These are phyloP conservation scores for Anomalospiza imberbis DNA, from an alignment of 2,797 vertebrate genomes.

Conservation along the genomic window DNA sequence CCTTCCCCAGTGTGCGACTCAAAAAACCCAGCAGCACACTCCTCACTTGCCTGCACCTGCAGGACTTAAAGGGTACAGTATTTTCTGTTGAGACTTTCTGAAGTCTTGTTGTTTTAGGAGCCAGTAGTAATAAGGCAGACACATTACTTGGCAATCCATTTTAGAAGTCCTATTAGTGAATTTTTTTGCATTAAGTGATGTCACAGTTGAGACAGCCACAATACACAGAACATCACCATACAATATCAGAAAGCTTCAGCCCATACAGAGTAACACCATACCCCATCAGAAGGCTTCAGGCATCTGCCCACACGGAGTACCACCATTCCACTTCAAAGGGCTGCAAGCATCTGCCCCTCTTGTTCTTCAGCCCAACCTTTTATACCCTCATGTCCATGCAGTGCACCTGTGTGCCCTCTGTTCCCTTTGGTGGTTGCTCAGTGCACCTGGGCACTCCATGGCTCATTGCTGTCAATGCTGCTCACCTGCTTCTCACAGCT, in stretches of 20 bases:
- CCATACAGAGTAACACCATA: not conserved
- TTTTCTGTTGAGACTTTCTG: not conserved
- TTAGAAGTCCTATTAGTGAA: not conserved
- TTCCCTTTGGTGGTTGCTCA: not conserved
- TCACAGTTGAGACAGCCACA: not conserved
- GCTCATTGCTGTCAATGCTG: not conserved
- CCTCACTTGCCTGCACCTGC: not conserved
- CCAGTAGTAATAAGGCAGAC: not conserved
- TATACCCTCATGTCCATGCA: not conserved
- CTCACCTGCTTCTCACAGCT: not conserved
- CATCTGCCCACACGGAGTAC: not conserved
- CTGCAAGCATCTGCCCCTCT: not conserved
- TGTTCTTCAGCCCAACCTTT: fast-evolving
- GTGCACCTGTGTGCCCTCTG: not conserved
- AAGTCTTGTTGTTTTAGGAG: not conserved
- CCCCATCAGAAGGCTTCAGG: not conserved
- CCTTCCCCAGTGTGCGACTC: not conserved
- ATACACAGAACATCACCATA: not conserved
- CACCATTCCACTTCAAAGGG: fast-evolving
- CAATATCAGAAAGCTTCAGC: not conserved
- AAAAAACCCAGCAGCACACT: not conserved
- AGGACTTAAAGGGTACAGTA: not conserved
- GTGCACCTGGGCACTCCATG: not conserved
- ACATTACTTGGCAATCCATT: not conserved
- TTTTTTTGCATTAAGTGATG: not conserved